Evolutionary conservation across 92 coral and sea anemone genomes (phyloP), one percentile per base, ranked within the genome.

Genomic region (Bergia sp.): DNA sequence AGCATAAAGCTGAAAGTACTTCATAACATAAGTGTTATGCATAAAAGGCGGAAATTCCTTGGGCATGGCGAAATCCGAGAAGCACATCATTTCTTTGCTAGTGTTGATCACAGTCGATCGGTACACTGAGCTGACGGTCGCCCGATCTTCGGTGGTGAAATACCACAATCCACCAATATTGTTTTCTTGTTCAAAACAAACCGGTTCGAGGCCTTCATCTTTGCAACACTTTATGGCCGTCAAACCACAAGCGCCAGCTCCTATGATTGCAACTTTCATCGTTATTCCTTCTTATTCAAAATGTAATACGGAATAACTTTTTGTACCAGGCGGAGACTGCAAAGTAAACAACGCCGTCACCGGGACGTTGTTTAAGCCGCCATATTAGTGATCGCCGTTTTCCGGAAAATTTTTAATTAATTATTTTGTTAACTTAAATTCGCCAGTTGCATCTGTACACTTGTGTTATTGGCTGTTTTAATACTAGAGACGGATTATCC

Each of bases 11-110:
- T 93, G 94, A 73, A 96, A 88, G 37, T 96, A 96, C 45, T 94
- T 91, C 94, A 94, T 90, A 79, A 96, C 93, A 67, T 81, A 89
- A 1, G 92, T 75, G 85, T 96, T 94, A 41, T 91, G 98, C 98
- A 96, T 92, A 53, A 29, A 96, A 0, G 96, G 97, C 0, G 98
- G 95, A 75, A 88, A 96, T 3, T 94, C 98, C 80, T 96, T 96
- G 38, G 98, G 98, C 65, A 96, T 96, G 21, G 98, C 98, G 53
- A 96, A 96, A 91, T 96, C 98, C 41, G 96, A 93, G 84, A 90
- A 96, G 77, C 98, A 93, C 98, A 93, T 93, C 98, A 96, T 94
- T 69, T 93, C 98, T 65, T 96, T 94, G 92, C 98, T 95, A 44
- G 98, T 96, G 93, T 96, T 96, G 73, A 94, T 96, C 18, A 95